Evolutionary conservation across 2,888 invertebrate species (phyloP).

Genomic region (Exocentrus adspersus): DNA sequence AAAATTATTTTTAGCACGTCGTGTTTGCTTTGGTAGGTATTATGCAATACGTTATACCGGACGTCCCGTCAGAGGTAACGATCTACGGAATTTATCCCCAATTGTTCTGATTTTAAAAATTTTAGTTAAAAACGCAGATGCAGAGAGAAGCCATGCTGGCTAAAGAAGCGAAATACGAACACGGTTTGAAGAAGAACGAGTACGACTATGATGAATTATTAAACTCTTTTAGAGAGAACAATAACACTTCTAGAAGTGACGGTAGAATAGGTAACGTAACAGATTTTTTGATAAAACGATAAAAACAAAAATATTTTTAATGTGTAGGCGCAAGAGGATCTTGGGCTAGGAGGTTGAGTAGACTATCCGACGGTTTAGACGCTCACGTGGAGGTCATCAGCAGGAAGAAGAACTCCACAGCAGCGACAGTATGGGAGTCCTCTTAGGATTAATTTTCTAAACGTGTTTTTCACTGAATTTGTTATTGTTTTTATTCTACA

Average conservation of each 20-base stretch:
- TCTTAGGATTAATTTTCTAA: conserved; percentile 38
- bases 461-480: conserved; percentile 3
- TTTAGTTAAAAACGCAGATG: conserved; percentile 75
- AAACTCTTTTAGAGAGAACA: conserved; percentile 68
- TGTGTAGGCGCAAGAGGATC: conserved; percentile 65
- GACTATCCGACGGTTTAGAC: conserved; percentile 77
- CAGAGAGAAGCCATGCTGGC: conserved; percentile 85
- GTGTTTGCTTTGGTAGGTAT: conserved; percentile 90
- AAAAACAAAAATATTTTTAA: too few relatives aligned
- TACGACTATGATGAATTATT: conserved; percentile 76
- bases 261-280: conserved; percentile 47
- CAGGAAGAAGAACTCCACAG: conserved; percentile 64
- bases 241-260: conserved; percentile 56
- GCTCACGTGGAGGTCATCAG: conserved; percentile 77
- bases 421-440: conserved; percentile 68
- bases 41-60: conserved; percentile 91
- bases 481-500: conserved; percentile 31
- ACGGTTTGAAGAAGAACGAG: conserved; percentile 76
- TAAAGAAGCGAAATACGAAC: conserved; percentile 87
- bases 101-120: too few relatives aligned
- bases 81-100: too few relatives aligned
- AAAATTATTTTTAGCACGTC: conserved; percentile 80
- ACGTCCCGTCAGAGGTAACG: conserved; percentile 80
- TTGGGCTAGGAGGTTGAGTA: conserved; percentile 77
- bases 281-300: too few relatives aligned